Evolutionary conservation across 2,797 vertebrate genomes (phyloP), one percentile per base, ranked within the genome.

Genomic region (Numenius phaeopus): DNA sequence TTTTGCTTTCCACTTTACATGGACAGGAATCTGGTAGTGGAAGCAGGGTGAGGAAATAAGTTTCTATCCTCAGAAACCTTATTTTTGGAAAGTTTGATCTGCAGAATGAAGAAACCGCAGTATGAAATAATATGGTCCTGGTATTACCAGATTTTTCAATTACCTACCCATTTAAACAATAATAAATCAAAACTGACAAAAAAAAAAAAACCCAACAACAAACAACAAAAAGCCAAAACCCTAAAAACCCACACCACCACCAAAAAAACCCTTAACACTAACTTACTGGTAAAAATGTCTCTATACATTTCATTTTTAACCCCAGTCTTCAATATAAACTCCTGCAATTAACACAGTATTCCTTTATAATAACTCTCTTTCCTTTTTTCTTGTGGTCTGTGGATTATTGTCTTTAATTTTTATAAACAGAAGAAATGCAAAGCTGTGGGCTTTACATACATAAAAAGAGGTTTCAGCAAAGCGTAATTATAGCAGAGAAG

Each of bases 231-330:
- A 47, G 8, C 4, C 13, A 61, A 42, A 22, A 2, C 0, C 2
- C 8, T 6, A 8, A 79, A 69, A 30, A 3, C 3, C 2, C 26
- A 37, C 66, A 42, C 0, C 4, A 39, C 1, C 14, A 67, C 1
- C 13, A 76, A 26, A 54, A 75, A 37, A 34, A 1, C 0, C 4
- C 6, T 2, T 6, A 29, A 7, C 6, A 20, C 2, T 37, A 58
- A 81, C 40, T 4, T 44, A 4, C 9, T 50, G 67, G 5, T 20
- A 84, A 72, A 94, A 93, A 44, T 44, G 0, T 44, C 39, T 62
- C 7, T 50, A 4, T 39, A 26, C 1, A 19, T 39, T 83, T 69
- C 61, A 75, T 75, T 87, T 94, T 78, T 71, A 78, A 52, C 3
- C 7, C 20, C 9, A 76, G 18, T 10, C 32, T 76, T 88, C 66